Evolutionary conservation across 37 sponge, comb jelly and placozoan species (phyloP).

Genomic region (Chondrosia reniformis): DNA sequence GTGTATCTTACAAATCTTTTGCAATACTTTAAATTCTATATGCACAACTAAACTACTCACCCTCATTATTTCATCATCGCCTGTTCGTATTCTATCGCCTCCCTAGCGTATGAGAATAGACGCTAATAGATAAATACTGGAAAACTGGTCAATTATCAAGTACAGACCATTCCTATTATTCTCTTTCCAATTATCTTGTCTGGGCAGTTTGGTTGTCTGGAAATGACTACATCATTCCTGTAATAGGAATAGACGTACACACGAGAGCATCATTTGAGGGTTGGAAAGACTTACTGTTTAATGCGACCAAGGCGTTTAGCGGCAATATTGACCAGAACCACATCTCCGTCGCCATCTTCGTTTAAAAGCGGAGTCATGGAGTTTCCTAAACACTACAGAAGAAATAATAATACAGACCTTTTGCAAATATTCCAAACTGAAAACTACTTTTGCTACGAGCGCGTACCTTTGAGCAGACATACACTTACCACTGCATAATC

Average conservation of each 20-base stretch:
- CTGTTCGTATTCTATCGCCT: background rate
- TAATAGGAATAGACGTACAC: background rate
- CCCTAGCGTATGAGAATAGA: background rate
- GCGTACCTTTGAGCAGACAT: no score
- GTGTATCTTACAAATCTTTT: no score
- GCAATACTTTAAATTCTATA: background rate
- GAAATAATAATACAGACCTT: background rate
- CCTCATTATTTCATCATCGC: background rate
- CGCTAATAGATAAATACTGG: background rate
- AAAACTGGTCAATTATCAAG: background rate
- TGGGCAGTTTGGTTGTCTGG: background rate
- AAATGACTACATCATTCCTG: constrained; percentile 14
- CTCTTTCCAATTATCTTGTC: constrained; percentile 18
- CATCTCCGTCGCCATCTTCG: constrained; percentile 9
- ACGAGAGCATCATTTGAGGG: no score
- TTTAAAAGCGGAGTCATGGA: constrained; percentile 12
- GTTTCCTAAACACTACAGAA: background rate
- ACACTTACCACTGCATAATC: constrained; percentile 16
- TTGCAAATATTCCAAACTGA: background rate
- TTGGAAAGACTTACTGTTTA: background rate
- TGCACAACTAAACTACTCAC: background rate
- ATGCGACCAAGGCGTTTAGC: background rate
- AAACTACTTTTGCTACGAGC: background rate
- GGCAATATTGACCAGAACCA: background rate
- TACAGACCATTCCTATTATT: constrained; percentile 1